A percentile compares a stretch with the other conserved stretches of the same genome.
Conservation (phyloP, 2,797 vertebrate species). For the Characodon lateralis region DNA sequence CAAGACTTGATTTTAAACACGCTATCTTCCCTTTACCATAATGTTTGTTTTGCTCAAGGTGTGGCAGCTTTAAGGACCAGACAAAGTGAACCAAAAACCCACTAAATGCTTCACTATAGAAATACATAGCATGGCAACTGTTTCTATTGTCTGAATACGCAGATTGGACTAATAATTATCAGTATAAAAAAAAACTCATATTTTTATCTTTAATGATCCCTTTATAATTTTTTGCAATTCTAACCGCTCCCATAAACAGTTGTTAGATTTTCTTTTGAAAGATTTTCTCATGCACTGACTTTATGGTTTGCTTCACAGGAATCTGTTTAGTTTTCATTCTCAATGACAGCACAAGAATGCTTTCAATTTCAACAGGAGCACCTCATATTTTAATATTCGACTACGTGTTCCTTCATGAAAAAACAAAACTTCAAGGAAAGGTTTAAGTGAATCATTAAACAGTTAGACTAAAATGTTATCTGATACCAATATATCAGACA, state of each 20-base stretch:
- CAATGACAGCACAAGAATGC: conserved; percentile 15
- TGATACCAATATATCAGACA: not conserved
- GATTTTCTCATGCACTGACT: conserved; percentile 13
- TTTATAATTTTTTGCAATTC: too few species aligned
- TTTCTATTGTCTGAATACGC: conserved; percentile 19
- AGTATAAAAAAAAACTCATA: not conserved
- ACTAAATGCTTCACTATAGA: not conserved
- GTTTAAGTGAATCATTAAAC: conserved; percentile 11
- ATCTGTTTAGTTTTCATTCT: conserved; percentile 36
- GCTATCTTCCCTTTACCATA: conserved; percentile 1
- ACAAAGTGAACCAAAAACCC: conserved; percentile 20
- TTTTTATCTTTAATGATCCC: not conserved
- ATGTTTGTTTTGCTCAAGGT: conserved; percentile 44
- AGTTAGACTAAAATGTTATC: not conserved
- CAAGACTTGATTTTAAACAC: not conserved
- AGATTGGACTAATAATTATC: not conserved
- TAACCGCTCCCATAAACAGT: not conserved
- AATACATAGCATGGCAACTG: not conserved
- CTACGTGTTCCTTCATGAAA: conserved; percentile 55
- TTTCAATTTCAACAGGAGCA: conserved; percentile 46
- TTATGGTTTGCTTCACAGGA: conserved; percentile 35
- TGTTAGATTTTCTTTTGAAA: conserved; percentile 8
- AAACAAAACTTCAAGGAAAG: conserved; percentile 18
- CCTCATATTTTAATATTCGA: conserved; percentile 61
- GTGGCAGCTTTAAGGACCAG: conserved; percentile 32